Conservation (phyloP, 2,797 vertebrate species). For the Heliangelus exortis region DNA sequence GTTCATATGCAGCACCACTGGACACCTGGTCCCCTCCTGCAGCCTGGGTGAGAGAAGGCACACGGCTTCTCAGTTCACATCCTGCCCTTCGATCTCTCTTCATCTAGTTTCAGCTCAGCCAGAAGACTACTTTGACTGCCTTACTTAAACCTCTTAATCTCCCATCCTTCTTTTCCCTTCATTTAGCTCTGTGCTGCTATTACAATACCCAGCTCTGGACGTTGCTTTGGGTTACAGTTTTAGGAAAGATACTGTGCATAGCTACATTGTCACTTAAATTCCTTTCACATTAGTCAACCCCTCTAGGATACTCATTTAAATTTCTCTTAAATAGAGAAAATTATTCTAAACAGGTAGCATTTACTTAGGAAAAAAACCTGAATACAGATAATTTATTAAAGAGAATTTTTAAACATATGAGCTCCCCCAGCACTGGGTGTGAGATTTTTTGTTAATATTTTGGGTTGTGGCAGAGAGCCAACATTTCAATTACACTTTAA, state of each 20-base stretch:
- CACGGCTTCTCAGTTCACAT: not conserved
- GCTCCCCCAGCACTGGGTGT: not conserved
- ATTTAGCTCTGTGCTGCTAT: not conserved
- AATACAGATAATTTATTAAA: not conserved
- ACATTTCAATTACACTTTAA: constrained; percentile 53
- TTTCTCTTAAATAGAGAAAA: not conserved
- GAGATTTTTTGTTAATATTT: constrained; percentile 39
- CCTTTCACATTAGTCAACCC: not conserved
- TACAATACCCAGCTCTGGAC: not conserved
- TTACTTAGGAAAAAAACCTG: not conserved
- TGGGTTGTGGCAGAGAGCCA: constrained; percentile 24
- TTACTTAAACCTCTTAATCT: not conserved
- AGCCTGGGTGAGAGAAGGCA: not conserved
- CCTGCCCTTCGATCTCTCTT: not conserved
- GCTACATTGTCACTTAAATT: not conserved
- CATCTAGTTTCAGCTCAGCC: not conserved
- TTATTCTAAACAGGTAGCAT: not conserved
- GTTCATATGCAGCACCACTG: rapidly evolving
- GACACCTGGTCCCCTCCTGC: not conserved
- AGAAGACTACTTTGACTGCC: not conserved
- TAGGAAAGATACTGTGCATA: not conserved
- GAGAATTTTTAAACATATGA: not conserved
- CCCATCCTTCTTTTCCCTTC: not conserved
- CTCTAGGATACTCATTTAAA: not conserved
- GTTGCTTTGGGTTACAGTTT: not conserved